A percentile compares a stretch with the other conserved stretches of the same genome.
phyloP scores from a whole-genome alignment of 1,140 invertebrate genomes.

The Eumaeus atala region DNA sequence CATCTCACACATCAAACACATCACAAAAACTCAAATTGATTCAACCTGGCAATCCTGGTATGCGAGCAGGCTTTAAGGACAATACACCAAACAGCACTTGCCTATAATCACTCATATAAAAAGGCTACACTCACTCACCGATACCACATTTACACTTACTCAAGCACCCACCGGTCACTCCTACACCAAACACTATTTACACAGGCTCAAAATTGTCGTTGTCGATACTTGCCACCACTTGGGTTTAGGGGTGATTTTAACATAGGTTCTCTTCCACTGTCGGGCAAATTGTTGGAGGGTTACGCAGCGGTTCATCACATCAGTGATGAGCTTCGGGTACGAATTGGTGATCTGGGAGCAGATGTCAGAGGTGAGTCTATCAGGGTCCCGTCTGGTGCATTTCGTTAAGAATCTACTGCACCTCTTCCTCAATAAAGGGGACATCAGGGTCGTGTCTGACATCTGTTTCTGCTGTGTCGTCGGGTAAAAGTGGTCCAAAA shows the following conservation, averaged over 20 bases:
- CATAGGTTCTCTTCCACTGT: constrained; percentile 9
- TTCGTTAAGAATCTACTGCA: constrained; percentile 15
- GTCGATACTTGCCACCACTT: too few relatives aligned
- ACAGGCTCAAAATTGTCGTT: too few relatives aligned
- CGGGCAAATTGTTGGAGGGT: constrained; percentile 3
- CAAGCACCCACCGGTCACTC: too few relatives aligned
- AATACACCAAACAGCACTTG: too few relatives aligned
- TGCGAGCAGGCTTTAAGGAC: too few relatives aligned
- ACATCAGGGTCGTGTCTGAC: constrained; percentile 2
- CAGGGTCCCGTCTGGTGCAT: constrained; percentile 27
- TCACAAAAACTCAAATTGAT: too few relatives aligned
- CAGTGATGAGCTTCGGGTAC: constrained; percentile 20
- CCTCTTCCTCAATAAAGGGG: constrained; percentile 17
- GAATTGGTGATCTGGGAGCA: constrained; percentile 13
- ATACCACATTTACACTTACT: too few relatives aligned
- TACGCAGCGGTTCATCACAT: constrained; percentile 21
- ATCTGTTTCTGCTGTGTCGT: constrained; percentile 20
- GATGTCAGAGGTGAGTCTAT: constrained; percentile 31
- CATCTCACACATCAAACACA: too few relatives aligned
- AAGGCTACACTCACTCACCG: too few relatives aligned
- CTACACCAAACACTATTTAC: too few relatives aligned
- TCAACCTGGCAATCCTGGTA: too few relatives aligned
- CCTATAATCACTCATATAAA: too few relatives aligned
- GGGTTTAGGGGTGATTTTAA: constrained; percentile 19
- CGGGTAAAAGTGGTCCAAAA: constrained; percentile 27